A percentile compares a stretch with the other conserved stretches of the same genome.
phyloP scores from a whole-genome alignment of 2,113 vertebrate genomes.

The Podarcis raffonei region DNA sequence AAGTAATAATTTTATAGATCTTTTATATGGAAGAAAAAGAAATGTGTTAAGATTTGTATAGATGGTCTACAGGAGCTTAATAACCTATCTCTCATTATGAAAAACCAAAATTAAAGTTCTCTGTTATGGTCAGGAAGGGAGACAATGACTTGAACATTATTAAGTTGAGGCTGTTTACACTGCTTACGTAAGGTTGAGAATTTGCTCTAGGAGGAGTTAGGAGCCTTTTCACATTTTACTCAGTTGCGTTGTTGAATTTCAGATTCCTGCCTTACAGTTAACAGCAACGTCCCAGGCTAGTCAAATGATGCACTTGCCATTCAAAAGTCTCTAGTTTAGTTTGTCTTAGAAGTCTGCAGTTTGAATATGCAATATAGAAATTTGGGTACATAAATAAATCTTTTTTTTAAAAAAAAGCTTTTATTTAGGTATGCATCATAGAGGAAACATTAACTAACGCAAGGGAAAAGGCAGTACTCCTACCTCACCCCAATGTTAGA shows the following conservation, averaged over 20 bases:
- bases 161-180: not conserved
- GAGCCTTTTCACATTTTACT: not conserved
- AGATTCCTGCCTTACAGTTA: not conserved
- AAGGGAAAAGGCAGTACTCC: no score
- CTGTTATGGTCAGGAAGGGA: not conserved
- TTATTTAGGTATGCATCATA: no score
- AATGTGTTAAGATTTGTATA: not conserved
- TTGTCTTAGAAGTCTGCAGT: no score
- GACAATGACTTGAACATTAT: not conserved
- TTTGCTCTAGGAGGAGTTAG: not conserved
- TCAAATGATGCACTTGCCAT: not conserved
- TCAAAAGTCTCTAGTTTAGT: no score
- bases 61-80: not conserved
- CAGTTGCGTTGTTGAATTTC: not conserved
- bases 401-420: no score
- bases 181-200: not conserved
- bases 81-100: not conserved
- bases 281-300: not conserved
- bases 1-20: not conserved
- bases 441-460: no score
- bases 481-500: no score
- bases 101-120: slow-evolving; percentile 16
- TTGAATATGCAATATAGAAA: no score
- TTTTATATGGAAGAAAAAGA: not conserved
- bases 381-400: no score